phyloP scores from a whole-genome alignment of 2,888 invertebrate species.

The Lasioglossum lativentre region DNA sequence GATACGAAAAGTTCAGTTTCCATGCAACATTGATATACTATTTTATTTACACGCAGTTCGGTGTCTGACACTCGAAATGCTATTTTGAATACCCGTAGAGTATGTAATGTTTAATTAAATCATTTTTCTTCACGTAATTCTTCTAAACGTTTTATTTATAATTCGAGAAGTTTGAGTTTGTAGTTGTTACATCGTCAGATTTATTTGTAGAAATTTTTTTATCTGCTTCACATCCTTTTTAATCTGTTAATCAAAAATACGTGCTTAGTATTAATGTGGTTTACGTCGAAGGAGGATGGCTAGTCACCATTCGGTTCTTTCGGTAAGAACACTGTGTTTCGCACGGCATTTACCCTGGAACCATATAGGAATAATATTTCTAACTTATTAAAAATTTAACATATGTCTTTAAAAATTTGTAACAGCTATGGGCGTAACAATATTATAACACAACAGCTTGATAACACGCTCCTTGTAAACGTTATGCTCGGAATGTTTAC shows the following conservation, averaged over 20 bases:
- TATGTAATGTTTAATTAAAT: neutral
- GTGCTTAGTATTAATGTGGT: neutral
- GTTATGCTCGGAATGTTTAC: neutral
- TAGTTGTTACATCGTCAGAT: neutral
- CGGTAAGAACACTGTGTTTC: neutral
- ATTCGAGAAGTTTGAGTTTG: neutral
- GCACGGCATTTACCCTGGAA: neutral
- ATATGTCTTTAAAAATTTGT: too few species aligned
- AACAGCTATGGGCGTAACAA: neutral
- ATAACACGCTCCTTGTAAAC: neutral
- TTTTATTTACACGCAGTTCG: conserved; percentile 1
- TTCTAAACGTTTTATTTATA: neutral
- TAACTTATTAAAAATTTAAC: neutral
- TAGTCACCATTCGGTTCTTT: neutral
- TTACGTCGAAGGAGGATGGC: neutral
- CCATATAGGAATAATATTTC: neutral
- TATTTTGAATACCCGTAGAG: neutral
- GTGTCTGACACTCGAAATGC: neutral
- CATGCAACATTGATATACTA: neutral
- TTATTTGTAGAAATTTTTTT: neutral
- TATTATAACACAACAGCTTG: neutral
- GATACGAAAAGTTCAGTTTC: conserved; percentile 3
- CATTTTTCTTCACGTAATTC: neutral
- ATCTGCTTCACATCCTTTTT: neutral
- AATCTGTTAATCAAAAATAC: conserved; percentile 10